Conservation (phyloP, 1,140 invertebrate species). For the Drosophila suzukii region DNA sequence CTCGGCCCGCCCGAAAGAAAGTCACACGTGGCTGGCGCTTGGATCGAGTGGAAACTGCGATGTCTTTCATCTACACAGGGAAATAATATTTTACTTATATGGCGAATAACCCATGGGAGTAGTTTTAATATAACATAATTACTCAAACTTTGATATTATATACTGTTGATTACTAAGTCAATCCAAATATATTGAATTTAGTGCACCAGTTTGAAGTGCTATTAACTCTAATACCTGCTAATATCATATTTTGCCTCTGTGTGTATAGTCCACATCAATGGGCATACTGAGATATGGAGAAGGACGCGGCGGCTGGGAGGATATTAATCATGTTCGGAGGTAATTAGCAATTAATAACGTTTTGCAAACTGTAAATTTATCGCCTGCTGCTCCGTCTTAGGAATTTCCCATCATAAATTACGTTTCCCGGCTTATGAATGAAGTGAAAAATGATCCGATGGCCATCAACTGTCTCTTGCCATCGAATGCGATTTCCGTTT, state of each 20-base stretch:
- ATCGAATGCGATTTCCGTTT: conserved; percentile 40
- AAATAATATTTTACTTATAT: background rate
- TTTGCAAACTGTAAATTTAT: conserved; percentile 74
- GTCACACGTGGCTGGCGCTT: conserved; percentile 70
- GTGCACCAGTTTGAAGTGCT: no score
- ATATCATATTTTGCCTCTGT: conserved; percentile 12
- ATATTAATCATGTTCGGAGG: conserved; percentile 71
- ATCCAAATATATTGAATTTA: background rate
- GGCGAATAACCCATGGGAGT: background rate
- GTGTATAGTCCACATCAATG: conserved; percentile 32
- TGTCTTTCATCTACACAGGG: conserved; percentile 15
- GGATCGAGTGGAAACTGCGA: conserved; percentile 30
- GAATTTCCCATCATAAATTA: conserved; percentile 64
- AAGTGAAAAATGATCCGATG: conserved; percentile 53
- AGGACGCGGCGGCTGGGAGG: conserved; percentile 20
- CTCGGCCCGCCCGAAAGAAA: conserved; percentile 51
- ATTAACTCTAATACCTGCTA: background rate
- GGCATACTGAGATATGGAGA: conserved; percentile 17
- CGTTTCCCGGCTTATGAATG: conserved; percentile 19
- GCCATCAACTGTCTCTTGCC: conserved; percentile 20
- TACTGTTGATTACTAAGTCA: background rate
- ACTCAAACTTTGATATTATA: no score
- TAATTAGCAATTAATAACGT: conserved; percentile 81
- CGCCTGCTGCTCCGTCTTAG: conserved; percentile 26
- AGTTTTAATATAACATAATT: no score